These are phyloP conservation scores for Amazona vittata DNA, from an alignment of 2,113 vertebrate genomes.

Conservation along the genomic window DNA sequence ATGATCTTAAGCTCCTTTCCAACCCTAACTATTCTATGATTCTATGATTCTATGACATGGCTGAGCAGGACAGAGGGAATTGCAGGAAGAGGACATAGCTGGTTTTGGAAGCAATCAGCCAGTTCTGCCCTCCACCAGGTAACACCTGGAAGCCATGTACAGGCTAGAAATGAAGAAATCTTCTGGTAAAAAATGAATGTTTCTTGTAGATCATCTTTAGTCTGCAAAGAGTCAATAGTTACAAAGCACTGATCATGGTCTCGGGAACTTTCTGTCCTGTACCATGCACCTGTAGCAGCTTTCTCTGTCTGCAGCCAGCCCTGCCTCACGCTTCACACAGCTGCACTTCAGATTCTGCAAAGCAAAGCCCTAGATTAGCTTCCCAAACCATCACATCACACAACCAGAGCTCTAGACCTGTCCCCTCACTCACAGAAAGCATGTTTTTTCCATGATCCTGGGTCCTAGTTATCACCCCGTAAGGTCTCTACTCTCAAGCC, in stretches of 20 bases:
- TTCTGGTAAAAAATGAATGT: conserved; percentile 53
- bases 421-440: not conserved
- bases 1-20: too few relatives aligned
- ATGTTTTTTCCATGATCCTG: not conserved
- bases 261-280: not conserved
- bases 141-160: conserved; percentile 45
- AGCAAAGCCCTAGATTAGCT: not conserved
- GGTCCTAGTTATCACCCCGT: not conserved
- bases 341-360: not conserved
- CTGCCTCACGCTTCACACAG: not conserved
- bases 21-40: too few relatives aligned
- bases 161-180: conserved; percentile 64
- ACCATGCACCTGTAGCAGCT: not conserved
- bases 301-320: not conserved
- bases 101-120: conserved; percentile 21
- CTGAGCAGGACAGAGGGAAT: conserved; percentile 66
- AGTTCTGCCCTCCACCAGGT: conserved; percentile 68
- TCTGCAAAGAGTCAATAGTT: conserved; percentile 32
- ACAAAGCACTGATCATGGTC: not conserved
- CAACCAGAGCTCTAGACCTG: not conserved
- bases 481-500: not conserved
- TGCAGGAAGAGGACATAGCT: conserved; percentile 8
- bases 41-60: not conserved
- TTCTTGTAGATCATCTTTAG: conserved; percentile 8
- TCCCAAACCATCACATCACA: not conserved